These are phyloP conservation scores for Nyctereutes procyonoides DNA, from an alignment of 2,113 vertebrate genomes.

Conservation along the genomic window DNA sequence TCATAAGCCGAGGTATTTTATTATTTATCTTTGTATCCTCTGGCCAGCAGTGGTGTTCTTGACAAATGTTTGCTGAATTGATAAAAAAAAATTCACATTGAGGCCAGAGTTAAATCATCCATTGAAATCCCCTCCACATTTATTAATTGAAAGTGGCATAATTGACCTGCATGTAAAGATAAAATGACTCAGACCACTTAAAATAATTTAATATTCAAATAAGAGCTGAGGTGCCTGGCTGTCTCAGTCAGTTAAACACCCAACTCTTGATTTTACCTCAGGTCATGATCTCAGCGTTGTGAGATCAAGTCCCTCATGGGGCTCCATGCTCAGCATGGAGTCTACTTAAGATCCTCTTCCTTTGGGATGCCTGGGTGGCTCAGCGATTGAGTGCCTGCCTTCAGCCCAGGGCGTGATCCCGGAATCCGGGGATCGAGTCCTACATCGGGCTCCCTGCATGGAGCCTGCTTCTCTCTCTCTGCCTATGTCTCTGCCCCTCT, in stretches of 20 bases:
- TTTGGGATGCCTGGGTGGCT: too few relatives aligned
- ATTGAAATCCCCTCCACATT: background rate
- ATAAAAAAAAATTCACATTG: slow-evolving; percentile 36
- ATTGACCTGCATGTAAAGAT: background rate
- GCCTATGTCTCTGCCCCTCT: background rate
- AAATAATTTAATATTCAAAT: slow-evolving; percentile 25
- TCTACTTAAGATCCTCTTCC: background rate
- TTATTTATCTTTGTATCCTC: slow-evolving; percentile 26
- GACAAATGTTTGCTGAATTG: background rate
- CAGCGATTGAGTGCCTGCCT: too few relatives aligned
- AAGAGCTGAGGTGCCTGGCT: background rate
- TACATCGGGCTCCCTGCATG: too few relatives aligned
- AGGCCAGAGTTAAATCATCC: slow-evolving; percentile 15
- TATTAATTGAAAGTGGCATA: slow-evolving; percentile 56
- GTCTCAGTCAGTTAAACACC: background rate
- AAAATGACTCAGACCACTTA: background rate
- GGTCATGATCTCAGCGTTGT: background rate
- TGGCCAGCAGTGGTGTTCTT: background rate
- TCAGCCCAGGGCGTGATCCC: too few relatives aligned
- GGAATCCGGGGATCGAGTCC: too few relatives aligned
- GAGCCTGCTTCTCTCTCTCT: too few relatives aligned
- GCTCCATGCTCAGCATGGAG: background rate
- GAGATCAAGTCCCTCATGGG: background rate
- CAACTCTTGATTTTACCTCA: background rate
- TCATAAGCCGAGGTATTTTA: background rate